Evolutionary conservation across 30 jellyfish, hydroid and myxozoan genomes (phyloP).

Genomic region (Aurelia coerulea): DNA sequence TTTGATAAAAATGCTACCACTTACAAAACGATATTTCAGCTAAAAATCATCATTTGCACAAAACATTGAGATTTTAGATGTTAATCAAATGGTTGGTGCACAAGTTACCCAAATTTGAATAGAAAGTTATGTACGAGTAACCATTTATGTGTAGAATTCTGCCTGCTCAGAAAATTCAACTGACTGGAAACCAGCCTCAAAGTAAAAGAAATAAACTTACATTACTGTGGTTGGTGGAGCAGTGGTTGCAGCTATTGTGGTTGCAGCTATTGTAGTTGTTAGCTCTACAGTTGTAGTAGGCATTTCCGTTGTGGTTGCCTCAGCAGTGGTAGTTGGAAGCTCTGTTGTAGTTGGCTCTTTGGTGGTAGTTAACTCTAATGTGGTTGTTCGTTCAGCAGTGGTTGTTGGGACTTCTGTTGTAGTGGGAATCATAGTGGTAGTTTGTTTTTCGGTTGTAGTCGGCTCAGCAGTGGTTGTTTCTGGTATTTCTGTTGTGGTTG

Average conservation of each 20-base stretch:
- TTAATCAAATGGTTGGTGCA: too few relatives aligned
- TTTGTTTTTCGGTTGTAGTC: constrained; percentile 2
- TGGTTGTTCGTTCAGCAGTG: constrained; percentile 1
- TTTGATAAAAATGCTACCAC: too few relatives aligned
- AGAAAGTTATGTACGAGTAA: too few relatives aligned
- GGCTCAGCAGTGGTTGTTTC: constrained; percentile 10
- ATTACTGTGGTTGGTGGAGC: too few relatives aligned
- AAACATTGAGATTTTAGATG: too few relatives aligned
- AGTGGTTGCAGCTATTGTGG: constrained; percentile 16
- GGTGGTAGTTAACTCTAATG: constrained; percentile 35
- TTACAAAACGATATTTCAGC: too few relatives aligned
- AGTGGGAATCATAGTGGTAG: constrained; percentile 1
- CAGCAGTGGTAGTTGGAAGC: constrained; percentile 2
- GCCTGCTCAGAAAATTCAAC: too few relatives aligned
- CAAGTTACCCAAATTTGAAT: too few relatives aligned
- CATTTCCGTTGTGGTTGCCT: constrained; percentile 12
- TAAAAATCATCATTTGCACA: too few relatives aligned
- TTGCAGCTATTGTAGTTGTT: constrained; percentile 19
- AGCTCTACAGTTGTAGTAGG: constrained; percentile 26
- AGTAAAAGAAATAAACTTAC: too few relatives aligned
- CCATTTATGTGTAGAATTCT: too few relatives aligned
- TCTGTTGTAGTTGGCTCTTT: constrained; percentile 12
- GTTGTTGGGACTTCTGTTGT: constrained; percentile 18
- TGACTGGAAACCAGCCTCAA: too few relatives aligned
- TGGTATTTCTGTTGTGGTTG: constrained; percentile 29